Evolutionary conservation across 2,113 vertebrate genomes (phyloP), one percentile per base, ranked within the genome.

Genomic region (Alces alces): DNA sequence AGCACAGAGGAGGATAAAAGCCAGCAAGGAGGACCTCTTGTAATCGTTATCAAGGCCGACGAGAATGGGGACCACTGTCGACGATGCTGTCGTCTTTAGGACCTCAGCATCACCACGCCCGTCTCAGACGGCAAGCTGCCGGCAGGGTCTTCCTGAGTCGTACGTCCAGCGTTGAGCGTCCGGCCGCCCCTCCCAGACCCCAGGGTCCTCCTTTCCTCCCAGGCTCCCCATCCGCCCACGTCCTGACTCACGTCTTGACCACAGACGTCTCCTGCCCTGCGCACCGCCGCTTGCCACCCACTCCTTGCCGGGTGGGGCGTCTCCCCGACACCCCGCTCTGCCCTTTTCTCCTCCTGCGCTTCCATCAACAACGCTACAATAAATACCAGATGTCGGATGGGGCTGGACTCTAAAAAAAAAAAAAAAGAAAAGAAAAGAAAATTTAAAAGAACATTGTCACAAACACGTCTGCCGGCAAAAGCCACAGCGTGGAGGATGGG

Each of bases 111-210:
- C 33, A 3, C 33, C 54, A 19, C 0, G 2, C 6, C 14, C 2
- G 0, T n/a, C 6, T 11, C 4, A 16, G 66, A 25, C 2, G 2
- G 1, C 2, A 2, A 3, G 14, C 25, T 39, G 3, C 43, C 0
- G 10, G 8, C 47, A 1, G 0, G 0, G 6, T 15, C n/a, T 52
- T 5, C 11, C 10, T 2, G 8, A 90, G 47, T 1, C 2, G 14
- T 6, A 27, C 9, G 1, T 60, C 28, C 54, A 17, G 28, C 1
- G 3, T 1, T 27, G 9, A 30, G 28, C 0, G 1, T 30, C 27
- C 33, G 2, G 27, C 8, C 5, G 8, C 16, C 43, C 50, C 50
- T 50, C 7, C 80, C 23, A 1, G 21, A 27, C 33, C 10, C 30
- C 3, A 0, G 13, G 14, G 28, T 7, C 6, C 0, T 55, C 33